Evolutionary conservation across 1,140 invertebrate genomes (phyloP).

Genomic region (Charaxes varanes): DNA sequence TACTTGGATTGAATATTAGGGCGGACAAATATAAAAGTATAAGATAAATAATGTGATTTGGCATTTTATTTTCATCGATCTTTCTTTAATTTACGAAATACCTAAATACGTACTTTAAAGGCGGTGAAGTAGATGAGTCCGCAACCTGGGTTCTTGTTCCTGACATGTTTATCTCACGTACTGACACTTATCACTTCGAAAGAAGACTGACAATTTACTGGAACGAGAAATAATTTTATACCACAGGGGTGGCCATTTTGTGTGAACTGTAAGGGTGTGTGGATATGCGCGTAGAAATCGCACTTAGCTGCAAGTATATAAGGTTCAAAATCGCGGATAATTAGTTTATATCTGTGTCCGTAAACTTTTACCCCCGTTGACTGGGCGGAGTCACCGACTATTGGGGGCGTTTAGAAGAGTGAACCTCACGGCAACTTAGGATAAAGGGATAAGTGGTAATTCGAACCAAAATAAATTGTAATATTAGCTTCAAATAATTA

Average conservation of each 20-base stretch:
- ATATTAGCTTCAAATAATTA: too few species aligned
- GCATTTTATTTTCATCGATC: neutral
- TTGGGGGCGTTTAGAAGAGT: slow-evolving; percentile 37
- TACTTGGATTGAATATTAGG: too few species aligned
- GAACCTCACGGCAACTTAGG: slow-evolving; percentile 9
- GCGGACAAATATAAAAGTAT: too few species aligned
- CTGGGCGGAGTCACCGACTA: slow-evolving; percentile 42
- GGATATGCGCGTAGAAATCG: neutral
- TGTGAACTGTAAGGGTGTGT: slow-evolving; percentile 12
- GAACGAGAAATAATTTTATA: slow-evolving; percentile 53
- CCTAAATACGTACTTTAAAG: slow-evolving; percentile 36
- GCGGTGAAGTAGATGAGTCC: slow-evolving; percentile 58
- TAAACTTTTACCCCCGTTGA: slow-evolving; percentile 22
- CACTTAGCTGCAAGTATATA: slow-evolving; percentile 7
- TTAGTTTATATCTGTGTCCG: slow-evolving; percentile 11
- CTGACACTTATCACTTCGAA: slow-evolving; percentile 18
- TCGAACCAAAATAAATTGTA: too few species aligned
- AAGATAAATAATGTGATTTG: too few species aligned
- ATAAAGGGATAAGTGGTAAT: slow-evolving; percentile 12
- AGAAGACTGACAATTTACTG: slow-evolving; percentile 31
- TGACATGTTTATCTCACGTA: slow-evolving; percentile 37
- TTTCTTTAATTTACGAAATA: neutral
- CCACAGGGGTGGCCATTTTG: slow-evolving; percentile 40
- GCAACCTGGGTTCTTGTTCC: slow-evolving; percentile 52
- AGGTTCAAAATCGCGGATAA: slow-evolving; percentile 17